A percentile compares a stretch with the other conserved stretches of the same genome.
phyloP scores from a whole-genome alignment of 2,113 vertebrate species.

The Scortum barcoo region DNA sequence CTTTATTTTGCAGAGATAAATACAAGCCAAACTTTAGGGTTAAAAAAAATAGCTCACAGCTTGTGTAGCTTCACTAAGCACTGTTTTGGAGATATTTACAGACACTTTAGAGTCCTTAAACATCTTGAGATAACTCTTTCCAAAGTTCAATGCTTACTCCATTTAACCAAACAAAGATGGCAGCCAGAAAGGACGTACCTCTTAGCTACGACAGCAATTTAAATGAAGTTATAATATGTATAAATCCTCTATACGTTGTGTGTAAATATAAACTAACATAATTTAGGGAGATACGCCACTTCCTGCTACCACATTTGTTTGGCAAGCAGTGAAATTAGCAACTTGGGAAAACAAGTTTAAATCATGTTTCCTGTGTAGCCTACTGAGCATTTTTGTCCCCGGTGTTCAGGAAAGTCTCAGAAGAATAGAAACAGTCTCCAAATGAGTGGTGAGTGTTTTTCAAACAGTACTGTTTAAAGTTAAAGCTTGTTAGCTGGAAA shows the following conservation, averaged over 20 bases:
- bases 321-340: not conserved
- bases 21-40: not conserved
- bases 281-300: not conserved
- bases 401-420: not conserved
- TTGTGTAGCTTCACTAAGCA: not conserved
- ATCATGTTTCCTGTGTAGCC: not conserved
- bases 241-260: accelerated
- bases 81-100: not conserved
- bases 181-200: not conserved
- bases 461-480: not conserved
- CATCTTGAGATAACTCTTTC: not conserved
- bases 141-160: not conserved
- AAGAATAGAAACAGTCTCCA: slow-evolving; percentile 6
- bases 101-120: not conserved
- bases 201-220: not conserved
- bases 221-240: not conserved
- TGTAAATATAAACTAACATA: not conserved
- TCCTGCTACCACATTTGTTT: not conserved
- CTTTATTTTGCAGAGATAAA: not conserved
- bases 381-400: not conserved
- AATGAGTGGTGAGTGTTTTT: not conserved
- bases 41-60: not conserved
- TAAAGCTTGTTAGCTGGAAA: not conserved
- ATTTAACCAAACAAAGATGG: not conserved
- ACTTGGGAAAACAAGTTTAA: not conserved